A percentile compares a stretch with the other conserved stretches of the same genome.
Evolutionary conservation across 92 coral and sea anemone genomes (phyloP).

Genomic region (Muricea muricata): DNA sequence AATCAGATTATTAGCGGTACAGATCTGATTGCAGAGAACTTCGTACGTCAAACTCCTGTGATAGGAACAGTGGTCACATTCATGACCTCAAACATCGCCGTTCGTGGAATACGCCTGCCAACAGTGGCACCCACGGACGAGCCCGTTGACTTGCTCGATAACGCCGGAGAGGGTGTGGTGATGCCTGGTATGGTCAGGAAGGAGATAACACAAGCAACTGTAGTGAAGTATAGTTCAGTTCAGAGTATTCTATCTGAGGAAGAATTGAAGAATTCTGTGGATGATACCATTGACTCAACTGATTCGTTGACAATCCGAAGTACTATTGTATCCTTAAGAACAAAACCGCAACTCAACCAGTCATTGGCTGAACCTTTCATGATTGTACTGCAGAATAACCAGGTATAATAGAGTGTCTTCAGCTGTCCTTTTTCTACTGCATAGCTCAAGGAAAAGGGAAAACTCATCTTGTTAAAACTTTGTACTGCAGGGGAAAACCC

Average conservation of each 20-base stretch:
- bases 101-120: constrained; percentile 7
- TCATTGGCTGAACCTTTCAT: constrained; percentile 11
- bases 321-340: constrained; percentile 11
- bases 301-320: constrained; percentile 13
- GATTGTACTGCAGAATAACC: constrained; percentile 17
- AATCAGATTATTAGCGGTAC: not conserved
- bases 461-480: too few species aligned
- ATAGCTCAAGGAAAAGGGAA: too few species aligned
- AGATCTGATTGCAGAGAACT: not conserved
- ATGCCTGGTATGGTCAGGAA: not conserved
- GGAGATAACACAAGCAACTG: not conserved
- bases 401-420: not conserved
- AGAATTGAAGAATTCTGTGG: not conserved
- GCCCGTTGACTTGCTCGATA: not conserved
- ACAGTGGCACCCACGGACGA: not conserved
- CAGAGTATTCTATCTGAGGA: constrained; percentile 26
- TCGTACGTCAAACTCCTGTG: not conserved
- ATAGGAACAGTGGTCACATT: not conserved
- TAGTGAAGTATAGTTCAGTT: not conserved
- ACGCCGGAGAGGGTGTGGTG: not conserved
- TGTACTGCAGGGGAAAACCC: too few species aligned
- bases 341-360: not conserved
- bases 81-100: constrained; percentile 13
- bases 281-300: not conserved
- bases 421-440: not conserved